A percentile compares a stretch with the other conserved stretches of the same genome.
phyloP scores from a whole-genome alignment of 2,797 vertebrate species.

The Chiropotes sagulatus region DNA sequence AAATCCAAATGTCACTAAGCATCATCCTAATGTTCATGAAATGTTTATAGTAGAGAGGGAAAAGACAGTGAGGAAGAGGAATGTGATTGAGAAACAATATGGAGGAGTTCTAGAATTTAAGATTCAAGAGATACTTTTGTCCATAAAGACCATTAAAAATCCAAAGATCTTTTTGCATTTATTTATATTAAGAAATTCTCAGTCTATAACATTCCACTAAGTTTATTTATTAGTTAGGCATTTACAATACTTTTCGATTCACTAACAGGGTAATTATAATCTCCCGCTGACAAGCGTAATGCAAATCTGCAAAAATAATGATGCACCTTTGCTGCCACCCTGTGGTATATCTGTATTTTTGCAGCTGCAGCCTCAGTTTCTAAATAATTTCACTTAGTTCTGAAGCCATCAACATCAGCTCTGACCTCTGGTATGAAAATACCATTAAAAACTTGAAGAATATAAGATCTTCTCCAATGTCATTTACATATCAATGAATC shows the following conservation, averaged over 20 bases:
- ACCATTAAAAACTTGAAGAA: not conserved
- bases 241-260: not conserved
- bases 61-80: not conserved
- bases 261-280: not conserved
- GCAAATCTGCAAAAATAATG: not conserved
- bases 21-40: slow-evolving; percentile 6
- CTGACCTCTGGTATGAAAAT: not conserved
- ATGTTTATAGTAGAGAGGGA: not conserved
- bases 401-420: not conserved
- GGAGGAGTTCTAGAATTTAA: not conserved
- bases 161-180: not conserved
- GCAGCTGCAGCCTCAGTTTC: not conserved
- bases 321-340: slow-evolving; percentile 69
- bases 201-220: not conserved
- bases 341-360: slow-evolving; percentile 14
- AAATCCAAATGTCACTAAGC: slow-evolving; percentile 32
- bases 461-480: not conserved
- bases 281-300: not conserved
- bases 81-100: not conserved
- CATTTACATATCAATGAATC: not conserved
- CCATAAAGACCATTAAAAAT: slow-evolving; percentile 2
- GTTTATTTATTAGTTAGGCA: not conserved
- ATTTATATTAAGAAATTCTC: not conserved
- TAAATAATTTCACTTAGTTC: not conserved
- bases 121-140: not conserved